These are phyloP conservation scores for Hyposoter didymator DNA, from an alignment of 2,888 invertebrate genomes.

Conservation along the genomic window DNA sequence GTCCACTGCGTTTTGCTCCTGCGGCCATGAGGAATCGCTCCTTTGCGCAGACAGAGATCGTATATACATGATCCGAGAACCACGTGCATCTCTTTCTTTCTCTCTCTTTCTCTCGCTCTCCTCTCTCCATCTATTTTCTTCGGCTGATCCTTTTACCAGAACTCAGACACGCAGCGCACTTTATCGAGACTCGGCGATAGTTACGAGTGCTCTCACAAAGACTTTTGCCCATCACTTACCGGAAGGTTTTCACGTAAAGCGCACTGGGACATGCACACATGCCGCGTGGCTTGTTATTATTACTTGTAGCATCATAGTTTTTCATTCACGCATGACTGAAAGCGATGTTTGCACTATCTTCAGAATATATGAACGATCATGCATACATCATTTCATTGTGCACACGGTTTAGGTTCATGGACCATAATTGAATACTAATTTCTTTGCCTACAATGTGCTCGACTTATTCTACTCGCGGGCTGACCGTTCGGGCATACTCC, in stretches of 20 bases:
- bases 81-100: background rate
- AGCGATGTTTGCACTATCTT: background rate
- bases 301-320: constrained; percentile 19
- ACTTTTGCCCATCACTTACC: constrained; percentile 28
- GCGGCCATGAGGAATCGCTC: constrained; percentile 49
- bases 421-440: too few species aligned
- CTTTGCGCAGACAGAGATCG: constrained; percentile 46
- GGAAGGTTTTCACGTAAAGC: constrained; percentile 47
- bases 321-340: constrained; percentile 18
- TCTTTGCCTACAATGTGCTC: background rate
- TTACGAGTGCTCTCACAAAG: constrained; percentile 57
- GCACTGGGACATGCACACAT: constrained; percentile 21
- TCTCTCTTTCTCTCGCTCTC: constrained; percentile 13
- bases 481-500: background rate
- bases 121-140: constrained; percentile 12
- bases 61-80: constrained; percentile 39
- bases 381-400: background rate
- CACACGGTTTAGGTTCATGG: background rate
- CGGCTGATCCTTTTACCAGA: constrained; percentile 49
- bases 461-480: background rate
- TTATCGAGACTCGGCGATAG: constrained; percentile 64
- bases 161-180: constrained; percentile 44
- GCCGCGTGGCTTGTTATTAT: background rate
- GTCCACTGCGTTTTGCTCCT: constrained; percentile 53
- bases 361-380: background rate